A percentile compares a stretch with the other conserved stretches of the same genome.
Conservation (phyloP, 2,888 invertebrate genomes). For the Drosophila anceps region DNA sequence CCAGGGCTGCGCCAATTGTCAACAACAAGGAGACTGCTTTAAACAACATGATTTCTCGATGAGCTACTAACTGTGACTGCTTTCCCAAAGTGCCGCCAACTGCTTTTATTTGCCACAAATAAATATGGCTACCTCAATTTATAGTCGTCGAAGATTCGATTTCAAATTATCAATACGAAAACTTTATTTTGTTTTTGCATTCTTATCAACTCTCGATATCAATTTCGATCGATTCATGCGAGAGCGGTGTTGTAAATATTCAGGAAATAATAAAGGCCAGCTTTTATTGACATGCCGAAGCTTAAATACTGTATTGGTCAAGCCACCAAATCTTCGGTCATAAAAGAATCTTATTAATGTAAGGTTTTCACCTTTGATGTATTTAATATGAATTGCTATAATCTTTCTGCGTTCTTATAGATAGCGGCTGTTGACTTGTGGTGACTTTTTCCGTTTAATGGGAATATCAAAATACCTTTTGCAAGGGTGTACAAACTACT, state of each 20-base stretch:
- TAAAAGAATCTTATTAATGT: neutral
- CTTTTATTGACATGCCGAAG: neutral
- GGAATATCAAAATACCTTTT: neutral
- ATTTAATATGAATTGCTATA: neutral
- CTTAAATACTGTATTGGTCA: neutral
- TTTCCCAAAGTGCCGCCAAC: neutral
- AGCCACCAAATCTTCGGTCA: neutral
- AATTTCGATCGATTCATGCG: neutral
- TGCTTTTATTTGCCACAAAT: slow-evolving; percentile 26
- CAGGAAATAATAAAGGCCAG: neutral
- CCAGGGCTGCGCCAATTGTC: slow-evolving; percentile 26
- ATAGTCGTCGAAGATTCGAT: neutral
- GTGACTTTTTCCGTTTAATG: neutral
- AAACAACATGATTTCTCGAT: slow-evolving; percentile 40
- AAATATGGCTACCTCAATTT: neutral
- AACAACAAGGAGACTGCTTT: slow-evolving; percentile 41
- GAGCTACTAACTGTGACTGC: slow-evolving; percentile 22
- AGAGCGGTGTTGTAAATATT: neutral
- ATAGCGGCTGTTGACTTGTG: neutral
- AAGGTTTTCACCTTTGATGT: neutral
- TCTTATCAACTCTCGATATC: slow-evolving; percentile 8
- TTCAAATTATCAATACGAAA: slow-evolving; percentile 8
- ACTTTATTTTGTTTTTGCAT: neutral
- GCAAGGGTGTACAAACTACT: neutral
- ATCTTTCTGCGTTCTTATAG: neutral